Conservation (phyloP, 2,888 invertebrate species). For the Sphinx pinastri region DNA sequence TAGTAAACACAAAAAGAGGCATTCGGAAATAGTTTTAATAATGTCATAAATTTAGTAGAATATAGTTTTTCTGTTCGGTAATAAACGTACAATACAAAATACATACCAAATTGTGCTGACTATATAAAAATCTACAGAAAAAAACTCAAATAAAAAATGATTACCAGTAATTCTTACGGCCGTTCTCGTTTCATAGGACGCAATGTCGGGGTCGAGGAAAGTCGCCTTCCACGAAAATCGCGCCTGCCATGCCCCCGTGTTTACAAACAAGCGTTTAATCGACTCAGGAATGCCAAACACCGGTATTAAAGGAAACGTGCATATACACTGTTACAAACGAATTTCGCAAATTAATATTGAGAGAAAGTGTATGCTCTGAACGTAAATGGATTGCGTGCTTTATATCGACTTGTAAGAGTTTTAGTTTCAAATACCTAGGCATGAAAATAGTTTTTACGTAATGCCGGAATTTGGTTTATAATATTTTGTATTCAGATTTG, state of each 20-base stretch:
- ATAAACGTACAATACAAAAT: too few species aligned
- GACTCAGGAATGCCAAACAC: slow-evolving; percentile 75
- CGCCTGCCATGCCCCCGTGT: slow-evolving; percentile 64
- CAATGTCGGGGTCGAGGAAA: slow-evolving; percentile 48
- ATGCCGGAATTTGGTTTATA: not conserved
- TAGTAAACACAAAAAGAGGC: too few species aligned
- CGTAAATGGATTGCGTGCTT: slow-evolving; percentile 7
- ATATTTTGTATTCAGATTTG: not conserved
- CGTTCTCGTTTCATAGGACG: not conserved
- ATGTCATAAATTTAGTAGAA: too few species aligned
- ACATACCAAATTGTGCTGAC: too few species aligned
- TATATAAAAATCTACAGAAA: not conserved
- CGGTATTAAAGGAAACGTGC: slow-evolving; percentile 66
- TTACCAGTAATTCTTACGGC: too few species aligned
- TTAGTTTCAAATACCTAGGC: not conserved
- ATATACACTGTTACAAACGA: slow-evolving; percentile 42
- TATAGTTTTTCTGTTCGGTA: too few species aligned
- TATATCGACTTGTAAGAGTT: not conserved
- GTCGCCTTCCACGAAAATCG: slow-evolving; percentile 67
- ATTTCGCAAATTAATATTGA: slow-evolving; percentile 41
- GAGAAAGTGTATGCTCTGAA: slow-evolving; percentile 16
- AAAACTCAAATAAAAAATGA: not conserved
- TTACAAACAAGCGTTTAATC: slow-evolving; percentile 78
- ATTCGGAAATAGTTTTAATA: too few species aligned
- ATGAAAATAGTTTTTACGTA: not conserved